These are phyloP conservation scores for Empidonax alnorum DNA, from an alignment of 2,113 vertebrate species.

Conservation along the genomic window DNA sequence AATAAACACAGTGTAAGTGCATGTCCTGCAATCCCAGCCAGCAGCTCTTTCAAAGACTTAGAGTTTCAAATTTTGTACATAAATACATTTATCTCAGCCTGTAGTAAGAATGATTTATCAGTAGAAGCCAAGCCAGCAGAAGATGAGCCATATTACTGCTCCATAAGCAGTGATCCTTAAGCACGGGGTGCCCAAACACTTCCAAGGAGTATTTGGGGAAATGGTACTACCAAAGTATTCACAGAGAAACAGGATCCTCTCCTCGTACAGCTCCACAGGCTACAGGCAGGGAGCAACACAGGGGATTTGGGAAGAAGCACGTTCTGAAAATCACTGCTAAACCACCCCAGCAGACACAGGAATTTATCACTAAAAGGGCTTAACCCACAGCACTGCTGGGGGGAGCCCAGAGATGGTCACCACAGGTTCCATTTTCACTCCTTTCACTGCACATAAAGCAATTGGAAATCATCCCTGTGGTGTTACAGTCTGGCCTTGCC, in stretches of 20 bases:
- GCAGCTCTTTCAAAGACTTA: not conserved
- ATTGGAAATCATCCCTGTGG: not conserved
- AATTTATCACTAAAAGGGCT: not conserved
- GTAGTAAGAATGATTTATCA: not conserved
- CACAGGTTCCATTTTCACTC: not conserved
- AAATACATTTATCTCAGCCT: not conserved
- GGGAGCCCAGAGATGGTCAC: not conserved
- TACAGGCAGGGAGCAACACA: not conserved
- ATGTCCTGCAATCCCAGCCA: not conserved
- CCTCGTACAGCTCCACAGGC: not conserved
- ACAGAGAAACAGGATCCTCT: not conserved
- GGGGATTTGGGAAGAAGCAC: not conserved
- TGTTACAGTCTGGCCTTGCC: not conserved
- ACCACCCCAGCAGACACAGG: not conserved
- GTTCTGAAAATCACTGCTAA: not conserved
- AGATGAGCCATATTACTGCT: not conserved
- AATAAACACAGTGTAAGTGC: not conserved
- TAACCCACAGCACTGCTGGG: not conserved
- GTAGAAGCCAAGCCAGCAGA: not conserved
- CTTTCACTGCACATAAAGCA: not conserved
- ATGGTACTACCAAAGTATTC: not conserved
- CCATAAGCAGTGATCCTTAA: not conserved
- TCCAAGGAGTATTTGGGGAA: not conserved
- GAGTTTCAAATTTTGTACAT: not conserved
- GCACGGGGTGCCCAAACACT: not conserved